Evolutionary conservation across 2,888 invertebrate genomes (phyloP).

Genomic region (Bellardia bayeri): DNA sequence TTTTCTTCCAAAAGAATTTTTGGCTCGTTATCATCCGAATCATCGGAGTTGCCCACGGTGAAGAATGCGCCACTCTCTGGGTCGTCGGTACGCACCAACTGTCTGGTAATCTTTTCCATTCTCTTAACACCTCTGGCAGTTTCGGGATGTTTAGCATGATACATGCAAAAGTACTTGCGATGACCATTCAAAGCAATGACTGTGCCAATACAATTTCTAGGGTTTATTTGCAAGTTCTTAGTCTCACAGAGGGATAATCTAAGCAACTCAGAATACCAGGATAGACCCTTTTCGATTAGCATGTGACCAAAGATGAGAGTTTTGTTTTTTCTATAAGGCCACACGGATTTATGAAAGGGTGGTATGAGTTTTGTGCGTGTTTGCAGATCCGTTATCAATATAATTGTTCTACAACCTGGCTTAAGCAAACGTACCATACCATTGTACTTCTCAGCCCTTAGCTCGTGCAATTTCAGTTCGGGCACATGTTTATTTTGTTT

Average conservation of each 20-base stretch:
- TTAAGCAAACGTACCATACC: constrained; percentile 95
- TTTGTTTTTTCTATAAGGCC: constrained; percentile 98
- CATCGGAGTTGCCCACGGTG: constrained; percentile 90
- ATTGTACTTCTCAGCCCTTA: constrained; percentile 97
- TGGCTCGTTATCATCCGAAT: constrained; percentile 85
- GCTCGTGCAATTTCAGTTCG: constrained; percentile 94
- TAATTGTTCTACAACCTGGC: constrained; percentile 97
- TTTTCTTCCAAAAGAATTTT: constrained; percentile 89
- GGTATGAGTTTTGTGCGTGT: constrained; percentile 94
- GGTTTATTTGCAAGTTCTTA: constrained; percentile 94
- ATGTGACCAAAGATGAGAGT: constrained; percentile 97
- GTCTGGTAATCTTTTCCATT: constrained; percentile 89
- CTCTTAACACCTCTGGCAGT: constrained; percentile 89
- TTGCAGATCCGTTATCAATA: constrained; percentile 94
- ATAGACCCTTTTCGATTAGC: constrained; percentile 95
- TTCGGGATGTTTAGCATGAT: constrained; percentile 98
- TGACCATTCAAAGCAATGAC: constrained; percentile 98
- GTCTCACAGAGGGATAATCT: constrained; percentile 93
- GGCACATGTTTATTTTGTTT: constrained; percentile 82
- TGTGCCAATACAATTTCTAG: constrained; percentile 98
- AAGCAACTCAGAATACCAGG: constrained; percentile 96
- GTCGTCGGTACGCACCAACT: constrained; percentile 86
- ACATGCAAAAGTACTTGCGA: constrained; percentile 99
- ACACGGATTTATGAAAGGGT: constrained; percentile 96
- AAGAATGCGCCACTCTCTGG: constrained; percentile 94